Conservation (phyloP, 2,113 vertebrate genomes). For the Myrmecophaga tridactyla region DNA sequence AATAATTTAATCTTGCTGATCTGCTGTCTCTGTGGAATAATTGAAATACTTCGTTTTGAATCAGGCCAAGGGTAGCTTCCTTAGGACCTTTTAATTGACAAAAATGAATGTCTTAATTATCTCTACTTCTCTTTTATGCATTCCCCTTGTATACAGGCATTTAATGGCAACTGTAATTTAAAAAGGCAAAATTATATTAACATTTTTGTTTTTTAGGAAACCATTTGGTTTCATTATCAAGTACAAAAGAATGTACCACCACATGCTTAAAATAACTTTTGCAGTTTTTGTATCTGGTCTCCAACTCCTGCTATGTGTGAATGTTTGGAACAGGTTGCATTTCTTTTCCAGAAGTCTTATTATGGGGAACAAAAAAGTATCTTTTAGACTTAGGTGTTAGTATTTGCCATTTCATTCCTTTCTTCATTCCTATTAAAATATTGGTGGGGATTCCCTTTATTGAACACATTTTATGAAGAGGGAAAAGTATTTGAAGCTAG, state of each 20-base stretch:
- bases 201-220: neutral
- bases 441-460: neutral
- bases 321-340: neutral
- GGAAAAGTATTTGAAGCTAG: neutral
- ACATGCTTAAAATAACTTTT: neutral
- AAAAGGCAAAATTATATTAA: neutral
- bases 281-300: neutral
- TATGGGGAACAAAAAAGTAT: neutral
- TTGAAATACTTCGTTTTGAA: neutral
- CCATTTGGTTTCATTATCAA: conserved; percentile 32
- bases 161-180: neutral
- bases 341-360: conserved; percentile 6
- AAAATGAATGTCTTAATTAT: neutral
- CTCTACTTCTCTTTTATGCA: neutral
- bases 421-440: neutral
- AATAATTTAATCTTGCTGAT: neutral
- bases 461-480: neutral
- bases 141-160: neutral
- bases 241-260: neutral
- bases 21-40: neutral
- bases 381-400: neutral
- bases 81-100: neutral
- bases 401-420: neutral
- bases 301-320: neutral
- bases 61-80: neutral